Conservation (phyloP, 2,797 vertebrate species). For the Mergus octosetaceus region DNA sequence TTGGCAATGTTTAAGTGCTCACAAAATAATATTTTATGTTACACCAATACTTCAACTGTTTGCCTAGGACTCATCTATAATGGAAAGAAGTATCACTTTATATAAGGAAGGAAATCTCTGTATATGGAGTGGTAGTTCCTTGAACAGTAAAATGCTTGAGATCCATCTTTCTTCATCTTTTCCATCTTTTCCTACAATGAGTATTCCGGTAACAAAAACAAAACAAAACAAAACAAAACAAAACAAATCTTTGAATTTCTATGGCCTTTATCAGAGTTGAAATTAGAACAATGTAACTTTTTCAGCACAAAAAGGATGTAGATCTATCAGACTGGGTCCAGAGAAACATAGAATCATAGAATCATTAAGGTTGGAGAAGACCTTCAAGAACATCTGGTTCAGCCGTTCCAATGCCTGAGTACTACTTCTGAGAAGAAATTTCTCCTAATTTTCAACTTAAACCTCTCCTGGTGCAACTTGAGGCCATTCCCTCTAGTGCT, state of each 20-base stretch:
- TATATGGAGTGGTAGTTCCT: neutral
- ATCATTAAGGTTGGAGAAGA: no score
- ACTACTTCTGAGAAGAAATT: no score
- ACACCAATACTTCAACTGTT: rapidly evolving
- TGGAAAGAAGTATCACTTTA: neutral
- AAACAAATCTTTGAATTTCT: neutral
- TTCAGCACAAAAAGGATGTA: neutral
- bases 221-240: neutral
- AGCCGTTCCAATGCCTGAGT: no score
- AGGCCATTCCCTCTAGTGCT: no score
- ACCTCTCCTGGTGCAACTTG: no score
- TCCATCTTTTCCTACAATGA: neutral
- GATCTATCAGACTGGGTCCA: no score
- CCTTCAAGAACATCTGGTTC: no score
- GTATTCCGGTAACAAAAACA: neutral
- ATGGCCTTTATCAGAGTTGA: neutral
- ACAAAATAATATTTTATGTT: neutral
- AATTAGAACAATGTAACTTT: neutral
- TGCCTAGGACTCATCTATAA: neutral
- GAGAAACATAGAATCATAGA: no score
- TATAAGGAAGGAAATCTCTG: neutral
- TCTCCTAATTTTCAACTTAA: no score
- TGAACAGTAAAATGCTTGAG: neutral
- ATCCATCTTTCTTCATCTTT: neutral
- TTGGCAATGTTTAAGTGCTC: neutral